These are phyloP conservation scores for Echinometra lucunter DNA, from an alignment of 53 echinoderm and acorn worm genomes.

Conservation along the genomic window DNA sequence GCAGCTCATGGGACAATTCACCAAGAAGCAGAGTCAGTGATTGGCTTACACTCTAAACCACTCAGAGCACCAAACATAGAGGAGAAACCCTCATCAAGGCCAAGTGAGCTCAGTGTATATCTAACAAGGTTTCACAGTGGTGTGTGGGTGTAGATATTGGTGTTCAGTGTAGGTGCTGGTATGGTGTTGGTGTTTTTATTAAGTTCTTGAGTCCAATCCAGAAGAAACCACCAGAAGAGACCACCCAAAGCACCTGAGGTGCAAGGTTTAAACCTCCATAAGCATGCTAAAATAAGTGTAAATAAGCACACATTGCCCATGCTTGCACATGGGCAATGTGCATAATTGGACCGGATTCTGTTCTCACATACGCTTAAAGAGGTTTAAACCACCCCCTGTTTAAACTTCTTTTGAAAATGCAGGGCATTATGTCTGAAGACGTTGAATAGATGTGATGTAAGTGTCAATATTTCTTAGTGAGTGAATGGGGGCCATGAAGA, in stretches of 20 bases:
- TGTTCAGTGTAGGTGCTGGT: not conserved
- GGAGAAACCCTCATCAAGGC: conserved; percentile 73
- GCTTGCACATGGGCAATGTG: no score
- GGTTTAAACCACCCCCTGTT: no score
- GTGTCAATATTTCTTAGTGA: no score
- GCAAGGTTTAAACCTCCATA: no score
- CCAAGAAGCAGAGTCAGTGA: conserved; percentile 85
- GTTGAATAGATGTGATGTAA: no score
- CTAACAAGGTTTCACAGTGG: not conserved
- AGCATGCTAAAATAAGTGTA: no score
- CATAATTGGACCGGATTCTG: no score
- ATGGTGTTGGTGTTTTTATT: not conserved
- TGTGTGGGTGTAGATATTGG: not conserved
- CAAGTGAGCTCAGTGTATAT: conserved; percentile 62
- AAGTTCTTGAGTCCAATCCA: not conserved
- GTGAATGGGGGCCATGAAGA: no score
- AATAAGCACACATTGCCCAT: no score
- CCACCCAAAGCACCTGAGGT: not conserved
- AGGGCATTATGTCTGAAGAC: no score
- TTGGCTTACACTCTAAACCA: conserved; percentile 75
- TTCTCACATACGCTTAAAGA: no score
- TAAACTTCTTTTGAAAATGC: no score
- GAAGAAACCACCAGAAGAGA: not conserved
- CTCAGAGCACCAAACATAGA: conserved; percentile 59
- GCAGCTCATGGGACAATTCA: conserved; percentile 93